A percentile compares a stretch with the other conserved stretches of the same genome.
phyloP scores from a whole-genome alignment of 2,113 vertebrate genomes.

The Chitala chitala region DNA sequence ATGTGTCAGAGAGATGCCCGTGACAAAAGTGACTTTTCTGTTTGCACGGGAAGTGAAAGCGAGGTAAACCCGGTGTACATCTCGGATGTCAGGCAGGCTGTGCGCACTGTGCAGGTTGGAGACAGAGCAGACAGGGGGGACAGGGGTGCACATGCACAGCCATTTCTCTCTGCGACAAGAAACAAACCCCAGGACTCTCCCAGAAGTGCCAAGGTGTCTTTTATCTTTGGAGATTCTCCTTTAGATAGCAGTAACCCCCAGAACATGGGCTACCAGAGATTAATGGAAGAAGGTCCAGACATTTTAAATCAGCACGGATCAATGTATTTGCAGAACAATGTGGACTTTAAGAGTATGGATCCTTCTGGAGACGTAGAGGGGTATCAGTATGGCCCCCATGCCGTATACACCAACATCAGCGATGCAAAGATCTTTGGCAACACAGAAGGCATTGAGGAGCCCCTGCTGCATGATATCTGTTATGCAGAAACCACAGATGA shows the following conservation, averaged over 20 bases:
- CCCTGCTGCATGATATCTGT: slow-evolving; percentile 90
- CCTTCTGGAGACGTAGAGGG: slow-evolving; percentile 75
- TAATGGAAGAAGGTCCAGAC: slow-evolving; percentile 87
- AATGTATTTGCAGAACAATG: slow-evolving; percentile 69
- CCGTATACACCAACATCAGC: slow-evolving; percentile 69
- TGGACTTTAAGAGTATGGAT: slow-evolving; percentile 80
- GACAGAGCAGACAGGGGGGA: slow-evolving; percentile 68
- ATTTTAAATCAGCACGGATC: slow-evolving; percentile 69
- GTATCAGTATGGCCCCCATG: slow-evolving; percentile 75
- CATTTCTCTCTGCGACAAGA: slow-evolving; percentile 72
- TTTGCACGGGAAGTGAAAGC: slow-evolving; percentile 69
- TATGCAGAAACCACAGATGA: slow-evolving; percentile 93
- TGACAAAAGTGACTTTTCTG: slow-evolving; percentile 70
- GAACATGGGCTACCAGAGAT: slow-evolving; percentile 85
- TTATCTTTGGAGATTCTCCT: slow-evolving; percentile 90
- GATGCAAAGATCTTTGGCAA: slow-evolving; percentile 84
- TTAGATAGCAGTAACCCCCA: slow-evolving; percentile 80
- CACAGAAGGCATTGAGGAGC: slow-evolving; percentile 84
- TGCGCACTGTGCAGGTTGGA: slow-evolving; percentile 63
- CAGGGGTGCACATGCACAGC: slow-evolving; percentile 64
- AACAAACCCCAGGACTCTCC: slow-evolving; percentile 81
- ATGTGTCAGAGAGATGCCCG: slow-evolving; percentile 72
- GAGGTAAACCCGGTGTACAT: slow-evolving; percentile 76
- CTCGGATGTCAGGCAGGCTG: slow-evolving; percentile 72
- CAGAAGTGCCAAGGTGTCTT: slow-evolving; percentile 90